Evolutionary conservation across 2,888 invertebrate genomes (phyloP), one percentile per base, ranked within the genome.

Genomic region (Synanthedon tipuliformis): DNA sequence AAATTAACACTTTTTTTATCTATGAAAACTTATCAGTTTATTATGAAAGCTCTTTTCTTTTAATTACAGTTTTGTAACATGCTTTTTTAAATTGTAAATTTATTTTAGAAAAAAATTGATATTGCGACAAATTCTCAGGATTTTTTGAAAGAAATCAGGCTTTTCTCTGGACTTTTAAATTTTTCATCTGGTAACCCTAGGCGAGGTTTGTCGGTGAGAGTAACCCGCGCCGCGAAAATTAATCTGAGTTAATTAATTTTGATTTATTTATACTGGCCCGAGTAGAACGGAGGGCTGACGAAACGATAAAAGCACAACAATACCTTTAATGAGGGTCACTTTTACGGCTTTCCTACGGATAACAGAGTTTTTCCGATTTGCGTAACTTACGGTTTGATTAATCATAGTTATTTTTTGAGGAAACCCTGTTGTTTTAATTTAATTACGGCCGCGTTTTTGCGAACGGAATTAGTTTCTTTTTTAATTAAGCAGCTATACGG

Each of bases 231-330:
- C 72, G 81, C 75, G 84, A 82, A 85, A 86, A 87, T 86, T 86
- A 87, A 87, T 87, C 82, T 81, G 76, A 81, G 86, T 86, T 87
- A 87, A 87, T 87, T 87, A 87, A 87, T 84, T 85, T 86, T 86
- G 78, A 85, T 84, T 87, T 87, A 87, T 86, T 86, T 87, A 87
- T 86, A 77, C 68, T 73, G 66, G 61, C 68, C 73, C 65, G 69
- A 64, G 70, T 66, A 64, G 63, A 59, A 70, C 8, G 52, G 15
- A n/a, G 45, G 68, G 70, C 62, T 64, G 66, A 69, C 76, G 73
- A 73, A 70, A 69, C 78, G 76, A 69, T 81, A 81, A 85, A 81
- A 83, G 80, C 81, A 78, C 81, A 82, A 85, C 83, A 84, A 83
- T 79, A 73, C 73, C 69, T 60, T 74, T 86, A 85, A 86, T 85